These are phyloP conservation scores for Silurus lanzhouensis DNA, from an alignment of 2,797 vertebrate genomes.

Conservation along the genomic window DNA sequence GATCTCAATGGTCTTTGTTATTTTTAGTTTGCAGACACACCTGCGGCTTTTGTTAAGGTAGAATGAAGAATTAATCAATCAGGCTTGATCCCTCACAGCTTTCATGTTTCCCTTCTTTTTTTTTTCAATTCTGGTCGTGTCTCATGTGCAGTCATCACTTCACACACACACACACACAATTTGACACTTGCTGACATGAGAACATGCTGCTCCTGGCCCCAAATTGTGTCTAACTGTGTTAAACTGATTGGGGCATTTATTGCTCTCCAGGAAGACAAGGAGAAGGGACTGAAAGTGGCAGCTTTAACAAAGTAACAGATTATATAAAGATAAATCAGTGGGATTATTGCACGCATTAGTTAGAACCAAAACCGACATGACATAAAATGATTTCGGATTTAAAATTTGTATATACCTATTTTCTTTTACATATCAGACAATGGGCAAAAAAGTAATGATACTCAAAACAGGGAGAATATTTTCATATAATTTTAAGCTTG, in stretches of 20 bases:
- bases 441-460: background rate
- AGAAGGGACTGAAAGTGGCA: constrained; percentile 31
- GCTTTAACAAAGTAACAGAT: background rate
- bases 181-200: constrained; percentile 15
- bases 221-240: constrained; percentile 37
- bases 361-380: background rate
- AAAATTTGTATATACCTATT: background rate
- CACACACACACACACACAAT: constrained; percentile 7
- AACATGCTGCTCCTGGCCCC: constrained; percentile 34
- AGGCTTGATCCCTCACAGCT: constrained; percentile 31
- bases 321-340: background rate
- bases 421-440: background rate
- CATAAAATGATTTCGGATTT: background rate
- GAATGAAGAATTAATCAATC: constrained; percentile 46
- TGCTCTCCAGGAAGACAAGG: constrained; percentile 16
- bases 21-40: constrained; percentile 46
- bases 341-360: background rate
- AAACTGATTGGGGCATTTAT: constrained; percentile 37
- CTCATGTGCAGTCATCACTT: constrained; percentile 24
- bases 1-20: constrained; percentile 36
- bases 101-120: constrained; percentile 45
- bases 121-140: constrained; percentile 28
- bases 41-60: constrained; percentile 41
- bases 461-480: background rate
- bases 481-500: background rate